Conservation (phyloP, 1,140 invertebrate species). For the Tetramorium alpestre region DNA sequence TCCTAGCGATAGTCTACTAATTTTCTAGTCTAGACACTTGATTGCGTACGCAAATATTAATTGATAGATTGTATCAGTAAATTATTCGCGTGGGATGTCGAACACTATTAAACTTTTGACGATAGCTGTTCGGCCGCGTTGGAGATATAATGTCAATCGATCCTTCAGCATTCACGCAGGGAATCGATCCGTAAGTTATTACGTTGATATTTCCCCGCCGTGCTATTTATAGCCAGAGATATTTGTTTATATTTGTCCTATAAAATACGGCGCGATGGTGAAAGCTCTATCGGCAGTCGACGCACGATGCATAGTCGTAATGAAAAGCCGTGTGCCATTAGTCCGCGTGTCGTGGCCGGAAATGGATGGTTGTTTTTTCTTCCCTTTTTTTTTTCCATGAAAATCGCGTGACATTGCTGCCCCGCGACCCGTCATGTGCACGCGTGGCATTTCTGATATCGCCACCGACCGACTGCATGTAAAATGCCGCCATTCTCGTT, state of each 20-base stretch:
- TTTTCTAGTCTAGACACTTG: neutral
- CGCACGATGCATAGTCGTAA: constrained; percentile 55
- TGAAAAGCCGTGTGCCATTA: constrained; percentile 57
- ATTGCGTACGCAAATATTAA: neutral
- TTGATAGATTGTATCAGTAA: neutral
- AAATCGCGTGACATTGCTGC: constrained; percentile 58
- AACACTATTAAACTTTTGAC: neutral
- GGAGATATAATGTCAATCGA: constrained; percentile 39
- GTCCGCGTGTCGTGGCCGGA: constrained; percentile 61
- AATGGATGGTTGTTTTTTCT: constrained; percentile 63
- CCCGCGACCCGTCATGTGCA: constrained; percentile 22
- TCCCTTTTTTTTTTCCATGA: constrained; percentile 39
- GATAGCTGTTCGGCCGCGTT: neutral
- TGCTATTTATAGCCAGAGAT: constrained; percentile 45
- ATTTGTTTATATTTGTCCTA: constrained; percentile 59
- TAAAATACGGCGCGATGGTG: constrained; percentile 53
- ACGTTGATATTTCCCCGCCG: constrained; percentile 26
- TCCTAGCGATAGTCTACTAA: neutral
- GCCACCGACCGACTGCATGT: constrained; percentile 39
- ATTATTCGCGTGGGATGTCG: neutral
- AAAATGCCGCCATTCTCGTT: constrained; percentile 54
- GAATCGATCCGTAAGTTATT: constrained; percentile 51
- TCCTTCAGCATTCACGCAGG: neutral
- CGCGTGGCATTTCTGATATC: constrained; percentile 53
- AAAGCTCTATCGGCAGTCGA: constrained; percentile 61